Evolutionary conservation across 1,140 invertebrate genomes (phyloP), one percentile per base, ranked within the genome.

Genomic region (Ceratosolen solmsi): DNA sequence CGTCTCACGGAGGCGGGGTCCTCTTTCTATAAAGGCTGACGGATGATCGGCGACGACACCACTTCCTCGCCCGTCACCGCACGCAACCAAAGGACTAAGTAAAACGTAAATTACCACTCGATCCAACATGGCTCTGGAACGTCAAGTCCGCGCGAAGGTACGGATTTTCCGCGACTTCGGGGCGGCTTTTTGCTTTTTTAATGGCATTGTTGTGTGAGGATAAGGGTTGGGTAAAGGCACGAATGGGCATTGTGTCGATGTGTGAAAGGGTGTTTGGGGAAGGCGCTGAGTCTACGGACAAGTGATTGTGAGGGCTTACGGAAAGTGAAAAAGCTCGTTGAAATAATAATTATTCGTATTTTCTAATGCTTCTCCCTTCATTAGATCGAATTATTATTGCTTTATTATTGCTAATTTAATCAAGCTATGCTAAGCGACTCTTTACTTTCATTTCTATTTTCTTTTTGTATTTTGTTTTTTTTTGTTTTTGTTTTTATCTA

Each of bases 111-210:
- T 30, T 0, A 3, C 41, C 17, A 25, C 71, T 36, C 68, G 36
- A 60, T 13, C 25, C 49, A 79, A 85, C 86, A 95, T 96, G 95
- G 95, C 95, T 93, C 92, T 96, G 88, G 95, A 95, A 94, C 94
- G 95, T 92, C 94, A 95, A 94, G 95, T 96, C 90, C 94, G 94
- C 88, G 94, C 94, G 88, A 95, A 96, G 94, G 95, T 95, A 92
- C 92, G 90, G 75, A 80, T 46, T 72, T 78, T 25, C 36, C 63
- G 38, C n/a, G 27, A 33, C 36, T n/a, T 13, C 33, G 36, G 9
- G 63, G 30, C 33, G 33, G 20, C n/a, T 68, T 68, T 68, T 68
- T 38, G 7, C 20, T 38, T n/a, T 68, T 33, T 5, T 65, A 36
- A 20, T 54, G 9, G 51, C 15, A 22, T n/a, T 22, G 3, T 56